phyloP scores from a whole-genome alignment of 2,888 invertebrate genomes.

The Cistogaster globosa region DNA sequence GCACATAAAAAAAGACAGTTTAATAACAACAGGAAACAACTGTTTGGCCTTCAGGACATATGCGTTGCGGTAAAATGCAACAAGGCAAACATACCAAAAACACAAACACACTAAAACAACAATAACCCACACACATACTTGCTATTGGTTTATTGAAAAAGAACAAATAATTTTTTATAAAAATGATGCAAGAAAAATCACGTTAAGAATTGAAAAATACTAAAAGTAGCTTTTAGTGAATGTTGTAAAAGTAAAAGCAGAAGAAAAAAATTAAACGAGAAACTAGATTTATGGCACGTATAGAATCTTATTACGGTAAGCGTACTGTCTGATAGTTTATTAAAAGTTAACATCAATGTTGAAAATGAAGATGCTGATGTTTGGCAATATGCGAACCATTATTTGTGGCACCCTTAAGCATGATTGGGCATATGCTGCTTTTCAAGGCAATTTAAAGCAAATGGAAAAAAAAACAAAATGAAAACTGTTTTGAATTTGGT shows the following conservation, averaged over 20 bases:
- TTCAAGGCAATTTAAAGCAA: slow-evolving; percentile 2
- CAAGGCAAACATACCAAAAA: slow-evolving; percentile 63
- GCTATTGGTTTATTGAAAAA: slow-evolving; percentile 35
- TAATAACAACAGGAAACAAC: slow-evolving; percentile 70
- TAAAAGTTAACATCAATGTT: slow-evolving; percentile 56
- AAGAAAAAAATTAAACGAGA: slow-evolving; percentile 9
- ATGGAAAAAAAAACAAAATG: neutral
- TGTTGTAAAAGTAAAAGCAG: slow-evolving; percentile 9
- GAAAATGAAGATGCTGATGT: slow-evolving; percentile 30
- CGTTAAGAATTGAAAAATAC: slow-evolving; percentile 45
- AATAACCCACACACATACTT: slow-evolving; percentile 1
- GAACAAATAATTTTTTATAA: slow-evolving; percentile 48
- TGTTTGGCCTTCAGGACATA: slow-evolving; percentile 71
- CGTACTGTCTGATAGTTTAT: slow-evolving; percentile 63
- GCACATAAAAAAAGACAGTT: slow-evolving; percentile 40
- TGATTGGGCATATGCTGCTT: slow-evolving; percentile 52
- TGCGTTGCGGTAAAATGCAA: slow-evolving; percentile 73
- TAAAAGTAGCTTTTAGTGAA: slow-evolving; percentile 54
- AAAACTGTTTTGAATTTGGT: neutral
- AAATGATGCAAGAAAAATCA: slow-evolving; percentile 41
- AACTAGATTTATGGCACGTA: slow-evolving; percentile 51
- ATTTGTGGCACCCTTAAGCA: slow-evolving; percentile 42
- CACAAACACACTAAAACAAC: slow-evolving; percentile 32
- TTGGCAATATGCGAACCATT: slow-evolving; percentile 16
- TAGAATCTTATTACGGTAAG: slow-evolving; percentile 64